Evolutionary conservation across 2,888 invertebrate species (phyloP).

Genomic region (Eutolmus rufibarbis): DNA sequence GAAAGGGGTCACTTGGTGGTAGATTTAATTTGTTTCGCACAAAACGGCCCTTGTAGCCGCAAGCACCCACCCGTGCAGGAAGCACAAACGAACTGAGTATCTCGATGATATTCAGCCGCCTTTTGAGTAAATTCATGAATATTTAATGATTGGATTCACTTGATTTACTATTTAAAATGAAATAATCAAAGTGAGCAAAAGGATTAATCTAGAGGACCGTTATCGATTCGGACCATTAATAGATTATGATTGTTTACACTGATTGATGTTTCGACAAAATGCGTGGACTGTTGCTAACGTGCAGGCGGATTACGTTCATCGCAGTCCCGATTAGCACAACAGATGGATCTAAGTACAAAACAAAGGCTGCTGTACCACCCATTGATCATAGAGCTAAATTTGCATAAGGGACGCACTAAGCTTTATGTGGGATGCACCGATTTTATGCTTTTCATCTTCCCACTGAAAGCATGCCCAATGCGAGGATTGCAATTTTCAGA

Average conservation of each 20-base stretch:
- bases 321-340: not conserved
- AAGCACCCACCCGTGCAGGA: not conserved
- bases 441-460: not conserved
- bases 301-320: not conserved
- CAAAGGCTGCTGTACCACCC: not conserved
- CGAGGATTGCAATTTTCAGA: not conserved
- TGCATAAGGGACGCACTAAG: not conserved
- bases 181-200: not conserved
- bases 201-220: not conserved
- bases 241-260: not conserved
- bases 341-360: not conserved
- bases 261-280: not conserved
- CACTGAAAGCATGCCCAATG: not conserved
- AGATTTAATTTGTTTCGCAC: slow-evolving; percentile 17
- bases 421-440: not conserved
- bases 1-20: slow-evolving; percentile 28
- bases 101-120: not conserved
- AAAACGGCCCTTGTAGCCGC: not conserved
- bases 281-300: not conserved
- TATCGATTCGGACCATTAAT: not conserved
- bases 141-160: slow-evolving; percentile 2
- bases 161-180: slow-evolving; percentile 12
- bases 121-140: slow-evolving; percentile 9
- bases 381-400: not conserved
- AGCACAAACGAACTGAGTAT: not conserved